Percentiles rank a stretch among this genome's conserved stretches.
phyloP scores from a whole-genome alignment of 1,140 invertebrate genomes.

The Stegodyphus dumicola region DNA sequence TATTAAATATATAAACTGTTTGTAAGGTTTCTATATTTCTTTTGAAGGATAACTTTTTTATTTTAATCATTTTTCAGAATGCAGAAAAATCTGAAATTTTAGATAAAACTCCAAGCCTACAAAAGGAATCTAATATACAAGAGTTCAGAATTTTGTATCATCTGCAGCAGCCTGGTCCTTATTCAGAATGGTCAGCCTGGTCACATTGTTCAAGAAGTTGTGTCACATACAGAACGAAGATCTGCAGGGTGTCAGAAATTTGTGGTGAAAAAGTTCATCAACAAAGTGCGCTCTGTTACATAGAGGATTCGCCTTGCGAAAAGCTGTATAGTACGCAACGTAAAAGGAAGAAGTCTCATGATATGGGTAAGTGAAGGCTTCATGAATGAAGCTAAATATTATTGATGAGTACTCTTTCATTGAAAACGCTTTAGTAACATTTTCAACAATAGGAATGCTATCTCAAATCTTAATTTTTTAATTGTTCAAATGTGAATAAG shows the following conservation, averaged over 20 bases:
- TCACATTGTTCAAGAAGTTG: slow-evolving; percentile 74
- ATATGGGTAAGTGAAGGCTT: slow-evolving; percentile 1
- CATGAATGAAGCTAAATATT: too few relatives aligned
- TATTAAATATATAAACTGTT: too few relatives aligned
- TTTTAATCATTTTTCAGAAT: neutral
- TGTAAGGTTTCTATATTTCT: too few relatives aligned
- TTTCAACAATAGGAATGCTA: too few relatives aligned
- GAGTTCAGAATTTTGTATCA: slow-evolving; percentile 67
- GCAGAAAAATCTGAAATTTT: neutral
- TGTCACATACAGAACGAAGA: slow-evolving; percentile 75
- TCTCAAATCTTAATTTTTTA: too few relatives aligned
- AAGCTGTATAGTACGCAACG: slow-evolving; percentile 71
- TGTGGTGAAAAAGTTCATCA: slow-evolving; percentile 81
- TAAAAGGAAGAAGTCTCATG: slow-evolving; percentile 20
- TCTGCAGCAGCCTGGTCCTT: slow-evolving; percentile 68
- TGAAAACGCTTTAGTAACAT: too few relatives aligned
- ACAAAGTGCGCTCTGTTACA: slow-evolving; percentile 86
- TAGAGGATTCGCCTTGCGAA: slow-evolving; percentile 82
- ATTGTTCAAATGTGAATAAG: too few relatives aligned
- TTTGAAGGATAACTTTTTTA: too few relatives aligned
- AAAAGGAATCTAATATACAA: slow-evolving; percentile 41
- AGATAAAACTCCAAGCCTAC: neutral
- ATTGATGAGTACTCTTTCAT: too few relatives aligned
- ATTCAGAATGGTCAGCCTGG: slow-evolving; percentile 76
- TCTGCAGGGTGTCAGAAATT: slow-evolving; percentile 78